Conservation (phyloP, 2,113 vertebrate genomes). For the Paradisaea rubra region DNA sequence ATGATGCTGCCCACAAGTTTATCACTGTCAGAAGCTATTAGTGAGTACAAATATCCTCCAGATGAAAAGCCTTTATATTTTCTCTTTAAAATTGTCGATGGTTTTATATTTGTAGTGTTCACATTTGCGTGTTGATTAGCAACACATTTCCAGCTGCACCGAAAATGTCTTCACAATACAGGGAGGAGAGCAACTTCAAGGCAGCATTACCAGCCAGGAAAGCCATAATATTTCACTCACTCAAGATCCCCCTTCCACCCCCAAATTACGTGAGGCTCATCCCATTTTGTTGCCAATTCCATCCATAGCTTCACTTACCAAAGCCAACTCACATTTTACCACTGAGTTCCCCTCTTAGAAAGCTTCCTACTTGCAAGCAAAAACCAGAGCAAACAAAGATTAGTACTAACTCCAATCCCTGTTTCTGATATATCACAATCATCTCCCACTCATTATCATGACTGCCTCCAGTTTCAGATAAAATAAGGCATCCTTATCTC, state of each 20-base stretch:
- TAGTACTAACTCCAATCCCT: neutral
- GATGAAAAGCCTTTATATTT: neutral
- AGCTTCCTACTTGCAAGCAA: neutral
- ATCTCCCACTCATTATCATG: neutral
- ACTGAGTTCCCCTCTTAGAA: neutral
- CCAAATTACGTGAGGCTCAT: conserved; percentile 40
- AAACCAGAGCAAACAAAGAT: neutral
- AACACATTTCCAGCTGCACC: conserved; percentile 50
- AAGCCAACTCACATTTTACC: neutral
- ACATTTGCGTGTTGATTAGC: conserved; percentile 42
- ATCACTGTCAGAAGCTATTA: neutral
- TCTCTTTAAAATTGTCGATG: neutral
- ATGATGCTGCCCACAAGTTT: neutral
- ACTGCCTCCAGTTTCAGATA: neutral
- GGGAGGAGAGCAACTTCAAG: conserved; percentile 50
- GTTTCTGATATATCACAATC: neutral
- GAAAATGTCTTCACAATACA: conserved; percentile 45
- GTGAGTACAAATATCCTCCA: neutral
- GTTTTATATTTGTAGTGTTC: neutral
- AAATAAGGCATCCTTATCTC: neutral
- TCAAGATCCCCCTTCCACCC: neutral
- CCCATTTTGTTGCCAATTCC: neutral
- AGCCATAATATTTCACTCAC: conserved; percentile 60
- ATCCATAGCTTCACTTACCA: neutral
- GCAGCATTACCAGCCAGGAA: conserved; percentile 36